These are phyloP conservation scores for Cercocebus atys DNA, from an alignment of 2,113 vertebrate species.

Conservation along the genomic window DNA sequence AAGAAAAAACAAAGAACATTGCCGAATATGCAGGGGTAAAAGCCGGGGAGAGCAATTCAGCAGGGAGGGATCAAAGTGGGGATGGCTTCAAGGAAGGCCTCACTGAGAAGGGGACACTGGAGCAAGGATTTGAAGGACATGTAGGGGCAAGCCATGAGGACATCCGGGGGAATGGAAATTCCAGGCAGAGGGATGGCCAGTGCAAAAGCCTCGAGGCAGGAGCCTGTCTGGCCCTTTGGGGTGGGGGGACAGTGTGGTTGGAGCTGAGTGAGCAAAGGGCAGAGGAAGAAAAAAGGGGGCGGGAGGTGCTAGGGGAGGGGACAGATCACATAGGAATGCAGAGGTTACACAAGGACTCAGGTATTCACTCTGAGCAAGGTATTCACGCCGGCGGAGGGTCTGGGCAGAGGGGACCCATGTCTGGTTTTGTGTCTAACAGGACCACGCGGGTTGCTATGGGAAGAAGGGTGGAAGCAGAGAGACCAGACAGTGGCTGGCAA, in stretches of 20 bases:
- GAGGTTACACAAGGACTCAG: neutral
- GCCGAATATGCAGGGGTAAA: neutral
- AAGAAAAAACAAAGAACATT: neutral
- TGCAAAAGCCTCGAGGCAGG: neutral
- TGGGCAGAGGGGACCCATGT: neutral
- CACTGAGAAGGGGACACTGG: neutral
- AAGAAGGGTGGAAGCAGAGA: neutral
- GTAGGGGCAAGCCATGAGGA: neutral
- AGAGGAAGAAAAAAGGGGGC: neutral
- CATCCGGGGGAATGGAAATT: neutral
- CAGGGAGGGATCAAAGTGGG: neutral
- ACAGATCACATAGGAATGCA: neutral
- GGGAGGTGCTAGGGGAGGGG: neutral
- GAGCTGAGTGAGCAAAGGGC: neutral
- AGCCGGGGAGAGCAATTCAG: neutral
- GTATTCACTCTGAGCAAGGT: neutral
- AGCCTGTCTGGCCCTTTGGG: neutral
- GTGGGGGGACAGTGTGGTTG: rapidly evolving
- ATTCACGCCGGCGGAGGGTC: neutral
- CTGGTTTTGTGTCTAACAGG: neutral
- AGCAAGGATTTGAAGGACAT: neutral
- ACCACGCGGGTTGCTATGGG: neutral
- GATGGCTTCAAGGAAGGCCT: neutral
- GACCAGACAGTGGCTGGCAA: neutral
- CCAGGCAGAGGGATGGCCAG: neutral